phyloP scores from a whole-genome alignment of 1,140 invertebrate genomes.

The Papilio aristodemus region DNA sequence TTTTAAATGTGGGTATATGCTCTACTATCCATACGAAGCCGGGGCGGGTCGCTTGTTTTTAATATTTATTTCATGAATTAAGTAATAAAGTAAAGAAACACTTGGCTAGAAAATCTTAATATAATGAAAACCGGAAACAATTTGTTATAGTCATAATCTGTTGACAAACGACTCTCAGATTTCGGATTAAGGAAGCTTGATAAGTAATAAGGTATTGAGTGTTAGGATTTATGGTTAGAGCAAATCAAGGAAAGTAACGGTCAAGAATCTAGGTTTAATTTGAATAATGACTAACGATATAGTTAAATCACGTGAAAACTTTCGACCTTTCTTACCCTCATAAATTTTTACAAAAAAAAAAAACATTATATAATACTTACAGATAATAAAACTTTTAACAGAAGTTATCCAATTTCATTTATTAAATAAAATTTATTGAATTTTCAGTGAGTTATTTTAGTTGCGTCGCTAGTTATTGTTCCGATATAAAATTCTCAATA shows the following conservation, averaged over 20 bases:
- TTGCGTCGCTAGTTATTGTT: too few relatives aligned
- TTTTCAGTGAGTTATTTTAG: too few relatives aligned
- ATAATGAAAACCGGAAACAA: conserved; percentile 5
- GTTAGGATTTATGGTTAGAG: not conserved
- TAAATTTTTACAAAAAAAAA: not conserved
- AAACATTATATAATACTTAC: too few relatives aligned
- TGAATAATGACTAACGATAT: not conserved
- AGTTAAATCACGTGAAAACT: too few relatives aligned
- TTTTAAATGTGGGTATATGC: too few relatives aligned
- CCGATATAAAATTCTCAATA: not conserved
- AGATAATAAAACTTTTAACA: too few relatives aligned
- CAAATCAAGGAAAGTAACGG: not conserved
- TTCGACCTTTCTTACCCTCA: too few relatives aligned
- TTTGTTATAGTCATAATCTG: not conserved
- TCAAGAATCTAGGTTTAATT: not conserved
- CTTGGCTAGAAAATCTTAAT: not conserved
- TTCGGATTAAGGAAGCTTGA: not conserved
- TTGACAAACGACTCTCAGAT: conserved; percentile 2
- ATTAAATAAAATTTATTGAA: too few relatives aligned
- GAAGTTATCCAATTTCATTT: too few relatives aligned
- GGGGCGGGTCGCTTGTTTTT: too few relatives aligned
- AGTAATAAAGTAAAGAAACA: not conserved
- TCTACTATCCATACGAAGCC: too few relatives aligned
- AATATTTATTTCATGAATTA: too few relatives aligned
- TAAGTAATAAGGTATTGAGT: not conserved